phyloP scores from a whole-genome alignment of 2,888 invertebrate genomes.

The Erebia aethiops region DNA sequence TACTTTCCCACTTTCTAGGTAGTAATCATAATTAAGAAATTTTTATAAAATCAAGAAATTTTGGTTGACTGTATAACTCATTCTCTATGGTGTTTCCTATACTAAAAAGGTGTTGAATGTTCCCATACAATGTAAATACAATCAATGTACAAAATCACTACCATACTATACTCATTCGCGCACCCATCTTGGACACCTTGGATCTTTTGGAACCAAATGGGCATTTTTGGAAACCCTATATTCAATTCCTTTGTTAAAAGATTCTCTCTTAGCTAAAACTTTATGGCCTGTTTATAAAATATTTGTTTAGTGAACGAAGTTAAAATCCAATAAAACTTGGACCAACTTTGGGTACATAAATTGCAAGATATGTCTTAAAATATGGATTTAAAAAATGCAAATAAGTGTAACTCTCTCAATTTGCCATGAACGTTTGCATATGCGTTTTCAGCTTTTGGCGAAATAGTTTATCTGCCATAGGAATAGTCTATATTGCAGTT shows the following conservation, averaged over 20 bases:
- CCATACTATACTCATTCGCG: constrained; percentile 7
- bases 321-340: neutral
- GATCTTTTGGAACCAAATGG: neutral
- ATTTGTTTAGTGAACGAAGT: neutral
- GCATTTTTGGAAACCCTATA: neutral
- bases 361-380: no score
- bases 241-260: neutral
- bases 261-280: neutral
- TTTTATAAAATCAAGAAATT: no score
- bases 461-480: no score
- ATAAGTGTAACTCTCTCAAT: no score
- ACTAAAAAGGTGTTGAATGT: constrained; percentile 31
- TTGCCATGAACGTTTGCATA: no score
- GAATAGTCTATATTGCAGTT: no score
- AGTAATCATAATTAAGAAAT: no score
- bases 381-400: no score
- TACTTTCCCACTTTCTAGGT: no score
- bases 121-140: constrained; percentile 24
- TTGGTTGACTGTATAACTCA: constrained; percentile 20
- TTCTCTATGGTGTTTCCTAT: constrained; percentile 22
- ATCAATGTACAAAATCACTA: constrained; percentile 22
- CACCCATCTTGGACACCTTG: constrained; percentile 14
- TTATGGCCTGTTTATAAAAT: constrained; percentile 13
- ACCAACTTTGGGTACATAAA: neutral
- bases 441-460: no score